These are phyloP conservation scores for Syngnathus rostellatus DNA, from an alignment of 2,797 vertebrate genomes.

Conservation along the genomic window DNA sequence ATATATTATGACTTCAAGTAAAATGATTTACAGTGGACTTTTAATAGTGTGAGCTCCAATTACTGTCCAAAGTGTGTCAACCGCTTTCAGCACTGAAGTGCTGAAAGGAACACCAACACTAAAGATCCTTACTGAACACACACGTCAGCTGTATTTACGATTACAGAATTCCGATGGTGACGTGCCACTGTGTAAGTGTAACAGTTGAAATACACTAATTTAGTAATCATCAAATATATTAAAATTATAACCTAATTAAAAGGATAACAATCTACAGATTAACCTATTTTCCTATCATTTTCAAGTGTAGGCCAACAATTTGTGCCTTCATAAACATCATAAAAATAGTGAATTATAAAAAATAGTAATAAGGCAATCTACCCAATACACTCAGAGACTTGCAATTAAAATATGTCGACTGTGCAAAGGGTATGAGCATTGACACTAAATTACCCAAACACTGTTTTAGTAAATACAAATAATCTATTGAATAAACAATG, in stretches of 20 bases:
- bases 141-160: background rate
- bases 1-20: background rate
- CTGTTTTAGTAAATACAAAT: background rate
- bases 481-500: background rate
- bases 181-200: background rate
- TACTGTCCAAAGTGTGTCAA: background rate
- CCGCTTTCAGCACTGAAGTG: background rate
- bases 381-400: background rate
- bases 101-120: slow-evolving; percentile 2
- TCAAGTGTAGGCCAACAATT: background rate
- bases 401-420: background rate
- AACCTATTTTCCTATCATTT: background rate
- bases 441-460: background rate
- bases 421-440: background rate
- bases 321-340: background rate
- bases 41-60: background rate
- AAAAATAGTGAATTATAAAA: background rate
- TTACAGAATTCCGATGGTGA: background rate
- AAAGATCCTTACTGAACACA: background rate
- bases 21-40: background rate
- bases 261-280: background rate
- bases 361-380: no score
- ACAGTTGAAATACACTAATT: background rate
- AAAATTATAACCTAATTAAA: background rate
- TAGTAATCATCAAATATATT: background rate